These are phyloP conservation scores for Cosmopolites sordidus DNA, from an alignment of 2,888 invertebrate genomes.

Conservation along the genomic window DNA sequence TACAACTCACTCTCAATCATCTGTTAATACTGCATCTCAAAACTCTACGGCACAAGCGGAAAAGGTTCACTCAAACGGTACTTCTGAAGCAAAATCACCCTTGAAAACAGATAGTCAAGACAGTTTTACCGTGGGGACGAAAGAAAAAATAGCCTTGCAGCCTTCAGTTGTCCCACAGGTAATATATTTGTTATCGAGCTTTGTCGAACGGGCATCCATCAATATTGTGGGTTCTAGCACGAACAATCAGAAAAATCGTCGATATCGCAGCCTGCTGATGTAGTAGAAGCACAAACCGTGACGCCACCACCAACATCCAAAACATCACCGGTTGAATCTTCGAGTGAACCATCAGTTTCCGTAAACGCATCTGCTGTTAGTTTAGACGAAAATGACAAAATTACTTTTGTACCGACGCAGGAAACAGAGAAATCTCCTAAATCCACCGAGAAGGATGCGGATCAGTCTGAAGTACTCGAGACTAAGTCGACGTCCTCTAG, in stretches of 20 bases:
- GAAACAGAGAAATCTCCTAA: no score
- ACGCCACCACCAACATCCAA: conserved; percentile 35
- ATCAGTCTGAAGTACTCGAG: no score
- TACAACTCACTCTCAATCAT: conserved; percentile 16
- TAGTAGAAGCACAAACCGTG: conserved; percentile 30
- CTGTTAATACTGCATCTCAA: conserved; percentile 7
- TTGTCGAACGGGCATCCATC: not conserved
- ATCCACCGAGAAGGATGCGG: no score
- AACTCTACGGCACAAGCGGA: conserved; percentile 30
- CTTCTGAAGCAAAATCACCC: conserved; percentile 34
- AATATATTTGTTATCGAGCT: conserved; percentile 7
- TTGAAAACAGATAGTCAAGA: conserved; percentile 30
- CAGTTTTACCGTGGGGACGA: conserved; percentile 31
- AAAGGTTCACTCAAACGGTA: conserved; percentile 44
- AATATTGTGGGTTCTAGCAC: not conserved
- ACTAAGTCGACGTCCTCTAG: no score
- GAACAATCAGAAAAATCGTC: conserved; percentile 7
- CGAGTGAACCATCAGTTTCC: conserved; percentile 2
- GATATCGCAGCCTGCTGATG: conserved; percentile 25
- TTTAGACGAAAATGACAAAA: no score
- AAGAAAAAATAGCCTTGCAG: conserved; percentile 15
- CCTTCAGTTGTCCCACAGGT: conserved; percentile 21
- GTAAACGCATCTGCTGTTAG: not conserved
- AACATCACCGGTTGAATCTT: conserved; percentile 12
- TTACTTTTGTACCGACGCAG: no score